Evolutionary conservation across 2,797 vertebrate species (phyloP), one percentile per base, ranked within the genome.

Genomic region (Enteromius argenteus): DNA sequence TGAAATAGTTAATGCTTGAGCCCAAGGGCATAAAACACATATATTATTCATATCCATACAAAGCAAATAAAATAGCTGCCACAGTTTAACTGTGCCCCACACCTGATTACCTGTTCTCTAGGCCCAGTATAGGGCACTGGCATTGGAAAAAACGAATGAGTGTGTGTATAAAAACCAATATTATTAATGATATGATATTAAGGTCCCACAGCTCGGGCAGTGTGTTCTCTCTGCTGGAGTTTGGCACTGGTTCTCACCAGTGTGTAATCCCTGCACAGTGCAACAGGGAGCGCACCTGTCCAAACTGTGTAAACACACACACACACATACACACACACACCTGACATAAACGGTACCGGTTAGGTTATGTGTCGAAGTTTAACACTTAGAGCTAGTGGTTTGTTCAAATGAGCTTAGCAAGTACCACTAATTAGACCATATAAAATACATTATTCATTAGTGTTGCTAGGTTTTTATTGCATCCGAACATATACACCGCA

Each of bases 161-260:
- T 75, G 67, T 69, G 83, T 76, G 68, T 64, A 77, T 73, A 46
- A 49, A 82, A 87, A 79, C 27, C 79, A 32, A 88, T 88, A 88
- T 83, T 88, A 88, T 85, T 86, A 88, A 86, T 89, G 86, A 87
- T 88, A 87, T 87, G 80, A 83, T 86, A 88, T 87, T 87, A 88
- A 82, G 76, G 75, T 87, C 88, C 87, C 87, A 85, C 85, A 80
- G 85, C 86, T 89, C 83, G 13, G 85, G 53, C 85, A 79, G 85
- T 87, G 88, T 89, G 81, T 88, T 88, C 81, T 79, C 88, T 5
- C 86, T 76, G 82, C 66, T 80, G 84, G 88, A 86, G 71, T 84
- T 87, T 89, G 88, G 88, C 88, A 84, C 5, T 30, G 60, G 30
- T 76, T 83, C 64, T 72, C 71, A 64, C 73, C 79, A 79, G 81